Percentiles rank a stretch among this genome's conserved stretches.
These are phyloP conservation scores for Pelodiscus sinensis DNA, from an alignment of 2,113 vertebrate genomes.

Conservation along the genomic window DNA sequence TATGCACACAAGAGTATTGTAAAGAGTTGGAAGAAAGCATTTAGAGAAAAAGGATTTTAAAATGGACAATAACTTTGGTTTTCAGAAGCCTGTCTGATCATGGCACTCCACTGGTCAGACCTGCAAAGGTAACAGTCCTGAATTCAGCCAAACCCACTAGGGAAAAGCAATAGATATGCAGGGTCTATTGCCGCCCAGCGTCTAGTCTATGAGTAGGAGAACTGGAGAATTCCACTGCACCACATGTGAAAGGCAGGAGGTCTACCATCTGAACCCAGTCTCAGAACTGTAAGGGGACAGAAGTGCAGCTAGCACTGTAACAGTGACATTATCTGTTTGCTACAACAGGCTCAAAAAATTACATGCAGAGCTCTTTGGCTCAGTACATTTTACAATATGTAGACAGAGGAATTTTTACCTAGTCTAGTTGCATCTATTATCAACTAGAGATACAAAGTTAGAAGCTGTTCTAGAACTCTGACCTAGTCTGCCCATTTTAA, in stretches of 20 bases:
- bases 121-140: background rate
- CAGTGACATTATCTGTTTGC: background rate
- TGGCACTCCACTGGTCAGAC: background rate
- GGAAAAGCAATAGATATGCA: background rate
- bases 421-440: background rate
- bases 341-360: background rate
- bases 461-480: background rate
- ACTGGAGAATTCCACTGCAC: background rate
- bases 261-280: background rate
- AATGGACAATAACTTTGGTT: background rate
- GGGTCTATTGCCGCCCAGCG: background rate
- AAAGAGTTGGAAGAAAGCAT: too few relatives aligned
- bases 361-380: background rate
- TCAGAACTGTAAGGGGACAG: background rate
- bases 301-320: background rate
- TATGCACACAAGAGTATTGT: background rate
- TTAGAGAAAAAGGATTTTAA: background rate
- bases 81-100: background rate
- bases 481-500: background rate
- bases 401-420: background rate
- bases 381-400: too few relatives aligned
- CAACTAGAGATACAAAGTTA: background rate
- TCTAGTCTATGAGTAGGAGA: fast-evolving
- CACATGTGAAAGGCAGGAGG: background rate
- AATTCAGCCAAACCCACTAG: background rate